A percentile compares a stretch with the other conserved stretches of the same genome.
Conservation (phyloP, 2,888 invertebrate genomes). For the Sarcophaga caerulescens region DNA sequence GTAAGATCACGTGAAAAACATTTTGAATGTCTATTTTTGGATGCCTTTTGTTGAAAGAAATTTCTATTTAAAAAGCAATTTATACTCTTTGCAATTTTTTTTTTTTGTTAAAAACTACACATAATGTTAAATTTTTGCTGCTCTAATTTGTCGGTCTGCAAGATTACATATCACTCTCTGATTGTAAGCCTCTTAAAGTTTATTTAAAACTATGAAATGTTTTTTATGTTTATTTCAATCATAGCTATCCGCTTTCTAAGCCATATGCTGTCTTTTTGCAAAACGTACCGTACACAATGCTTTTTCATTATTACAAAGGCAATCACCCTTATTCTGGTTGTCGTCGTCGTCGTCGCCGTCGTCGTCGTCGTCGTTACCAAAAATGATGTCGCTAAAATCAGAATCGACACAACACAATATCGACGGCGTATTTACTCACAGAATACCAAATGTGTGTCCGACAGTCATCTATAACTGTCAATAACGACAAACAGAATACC, state of each 20-base stretch:
- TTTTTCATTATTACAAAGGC: no score
- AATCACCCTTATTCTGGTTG: no score
- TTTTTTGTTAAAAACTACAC: background rate
- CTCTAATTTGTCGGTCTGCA: background rate
- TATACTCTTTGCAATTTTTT: constrained; percentile 4
- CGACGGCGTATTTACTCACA: no score
- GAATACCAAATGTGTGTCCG: no score
- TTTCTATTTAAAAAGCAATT: constrained; percentile 1
- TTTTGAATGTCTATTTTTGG: constrained; percentile 51
- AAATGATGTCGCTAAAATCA: no score
- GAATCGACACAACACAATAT: no score
- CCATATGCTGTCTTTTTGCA: no score
- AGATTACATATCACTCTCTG: background rate
- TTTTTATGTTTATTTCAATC: background rate
- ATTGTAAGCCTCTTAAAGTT: background rate
- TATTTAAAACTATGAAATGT: background rate
- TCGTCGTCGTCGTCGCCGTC: no score
- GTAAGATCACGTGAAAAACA: constrained; percentile 64
- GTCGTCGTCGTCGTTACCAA: no score
- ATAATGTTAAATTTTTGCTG: background rate
- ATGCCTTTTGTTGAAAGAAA: constrained; percentile 36
- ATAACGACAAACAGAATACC: no score
- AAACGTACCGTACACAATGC: no score
- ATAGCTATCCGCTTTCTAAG: background rate
- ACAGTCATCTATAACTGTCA: no score